Evolutionary conservation across 2,113 vertebrate species (phyloP).

Genomic region (Steatornis caripensis): DNA sequence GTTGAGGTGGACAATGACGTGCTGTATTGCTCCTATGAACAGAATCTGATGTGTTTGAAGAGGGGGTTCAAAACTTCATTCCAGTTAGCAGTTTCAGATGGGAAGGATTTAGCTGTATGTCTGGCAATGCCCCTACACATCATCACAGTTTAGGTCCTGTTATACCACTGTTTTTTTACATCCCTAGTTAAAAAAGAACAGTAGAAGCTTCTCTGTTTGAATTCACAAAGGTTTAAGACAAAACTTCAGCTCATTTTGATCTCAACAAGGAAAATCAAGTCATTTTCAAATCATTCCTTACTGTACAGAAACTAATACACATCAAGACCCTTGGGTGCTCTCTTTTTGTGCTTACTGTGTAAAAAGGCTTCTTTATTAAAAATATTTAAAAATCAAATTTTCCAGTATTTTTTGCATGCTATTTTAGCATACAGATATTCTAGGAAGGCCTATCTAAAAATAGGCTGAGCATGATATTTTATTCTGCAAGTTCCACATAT

Average conservation of each 20-base stretch:
- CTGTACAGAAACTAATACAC: neutral
- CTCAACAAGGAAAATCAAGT: neutral
- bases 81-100: neutral
- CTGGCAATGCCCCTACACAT: neutral
- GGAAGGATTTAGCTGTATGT: neutral
- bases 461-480: neutral
- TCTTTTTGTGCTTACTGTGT: neutral
- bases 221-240: neutral
- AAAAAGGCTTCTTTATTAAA: neutral
- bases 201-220: neutral
- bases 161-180: neutral
- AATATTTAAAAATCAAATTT: neutral
- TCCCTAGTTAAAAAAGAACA: neutral
- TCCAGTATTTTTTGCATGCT: neutral
- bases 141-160: neutral
- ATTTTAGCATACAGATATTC: neutral
- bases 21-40: neutral
- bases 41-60: neutral
- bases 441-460: neutral
- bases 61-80: neutral
- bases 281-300: neutral
- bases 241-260: neutral
- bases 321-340: neutral
- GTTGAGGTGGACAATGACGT: neutral
- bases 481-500: neutral